These are phyloP conservation scores for Eurystomus glaucurus DNA, from an alignment of 2,797 vertebrate species.

Conservation along the genomic window DNA sequence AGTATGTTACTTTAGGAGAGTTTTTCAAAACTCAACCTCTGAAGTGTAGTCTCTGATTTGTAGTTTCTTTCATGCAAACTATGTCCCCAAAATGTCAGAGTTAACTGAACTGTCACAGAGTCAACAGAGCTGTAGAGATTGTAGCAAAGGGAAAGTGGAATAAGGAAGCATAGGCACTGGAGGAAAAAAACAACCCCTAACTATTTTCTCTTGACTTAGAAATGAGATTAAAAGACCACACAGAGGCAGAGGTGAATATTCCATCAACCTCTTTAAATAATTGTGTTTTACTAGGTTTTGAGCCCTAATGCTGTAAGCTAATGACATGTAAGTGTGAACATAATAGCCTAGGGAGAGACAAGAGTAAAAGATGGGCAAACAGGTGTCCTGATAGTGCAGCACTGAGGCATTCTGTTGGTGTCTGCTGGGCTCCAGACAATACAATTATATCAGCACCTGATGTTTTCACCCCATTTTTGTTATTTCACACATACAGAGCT, in stretches of 20 bases:
- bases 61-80: slow-evolving; percentile 55
- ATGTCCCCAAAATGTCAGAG: slow-evolving; percentile 57
- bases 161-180: not conserved
- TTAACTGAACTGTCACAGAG: slow-evolving; percentile 49
- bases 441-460: not conserved
- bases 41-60: slow-evolving; percentile 11
- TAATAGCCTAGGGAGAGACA: not conserved
- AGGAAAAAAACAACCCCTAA: not conserved
- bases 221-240: not conserved
- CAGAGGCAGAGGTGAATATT: not conserved
- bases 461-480: not conserved
- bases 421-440: not conserved
- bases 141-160: slow-evolving; percentile 10
- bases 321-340: not conserved
- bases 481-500: not conserved
- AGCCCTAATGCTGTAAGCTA: not conserved
- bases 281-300: not conserved
- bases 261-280: not conserved
- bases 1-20: not conserved
- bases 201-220: not conserved
- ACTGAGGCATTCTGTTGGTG: not conserved
- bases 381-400: not conserved
- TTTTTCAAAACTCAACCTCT: not conserved
- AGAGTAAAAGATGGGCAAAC: not conserved
- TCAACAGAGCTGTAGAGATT: not conserved